phyloP scores from a whole-genome alignment of 1,140 invertebrate genomes.

The Philotrypesis tridentata region DNA sequence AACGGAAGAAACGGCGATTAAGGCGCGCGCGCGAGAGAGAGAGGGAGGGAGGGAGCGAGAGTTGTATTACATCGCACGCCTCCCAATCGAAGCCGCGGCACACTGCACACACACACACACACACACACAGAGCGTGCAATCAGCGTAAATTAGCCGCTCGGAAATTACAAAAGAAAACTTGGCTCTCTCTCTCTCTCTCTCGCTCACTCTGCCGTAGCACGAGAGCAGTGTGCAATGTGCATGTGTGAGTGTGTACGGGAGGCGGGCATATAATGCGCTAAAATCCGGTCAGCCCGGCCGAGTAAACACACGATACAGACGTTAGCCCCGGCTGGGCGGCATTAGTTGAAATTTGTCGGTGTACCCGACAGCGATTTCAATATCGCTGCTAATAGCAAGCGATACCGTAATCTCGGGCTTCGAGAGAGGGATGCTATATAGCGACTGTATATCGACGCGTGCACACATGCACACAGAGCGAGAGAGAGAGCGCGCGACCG shows the following conservation, averaged over 20 bases:
- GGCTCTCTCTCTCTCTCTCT: background rate
- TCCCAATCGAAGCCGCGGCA: background rate
- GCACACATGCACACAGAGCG: background rate
- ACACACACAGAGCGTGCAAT: background rate
- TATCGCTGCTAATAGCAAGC: conserved; percentile 34
- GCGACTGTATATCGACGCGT: too few species aligned
- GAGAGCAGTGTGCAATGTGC: too few species aligned
- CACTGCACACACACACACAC: background rate
- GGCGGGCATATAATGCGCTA: background rate
- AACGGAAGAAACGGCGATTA: background rate
- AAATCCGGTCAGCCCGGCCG: background rate
- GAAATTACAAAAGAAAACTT: conserved; percentile 12
- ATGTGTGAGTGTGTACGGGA: background rate
- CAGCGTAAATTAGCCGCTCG: background rate
- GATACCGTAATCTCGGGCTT: conserved; percentile 29
- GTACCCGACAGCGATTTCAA: conserved; percentile 31
- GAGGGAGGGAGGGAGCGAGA: too few species aligned
- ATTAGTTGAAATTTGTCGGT: conserved; percentile 17
- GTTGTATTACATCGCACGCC: background rate
- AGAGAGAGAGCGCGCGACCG: background rate
- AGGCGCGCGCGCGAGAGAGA: too few species aligned
- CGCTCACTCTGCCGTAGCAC: too few species aligned
- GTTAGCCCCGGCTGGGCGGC: background rate
- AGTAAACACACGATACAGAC: conserved; percentile 15
- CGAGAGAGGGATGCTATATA: background rate